phyloP scores from a whole-genome alignment of 2,113 vertebrate species.

The Cercocebus atys region DNA sequence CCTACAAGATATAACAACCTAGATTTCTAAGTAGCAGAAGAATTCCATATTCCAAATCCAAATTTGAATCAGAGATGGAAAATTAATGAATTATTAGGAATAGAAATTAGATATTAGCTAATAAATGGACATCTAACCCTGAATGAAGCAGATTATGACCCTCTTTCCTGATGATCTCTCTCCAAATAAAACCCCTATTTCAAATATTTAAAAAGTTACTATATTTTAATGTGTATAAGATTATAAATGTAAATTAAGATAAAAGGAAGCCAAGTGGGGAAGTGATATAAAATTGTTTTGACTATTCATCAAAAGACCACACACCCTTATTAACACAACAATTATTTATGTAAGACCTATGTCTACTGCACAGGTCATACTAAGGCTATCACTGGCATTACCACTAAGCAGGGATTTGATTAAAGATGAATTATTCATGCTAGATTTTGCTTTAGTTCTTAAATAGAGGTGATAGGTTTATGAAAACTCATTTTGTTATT shows the following conservation, averaged over 20 bases:
- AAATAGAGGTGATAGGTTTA: not conserved
- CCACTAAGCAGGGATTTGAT: not conserved
- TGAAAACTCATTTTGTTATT: slow-evolving; percentile 9
- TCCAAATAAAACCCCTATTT: not conserved
- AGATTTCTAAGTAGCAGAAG: not conserved
- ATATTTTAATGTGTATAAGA: not conserved
- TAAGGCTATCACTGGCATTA: not conserved
- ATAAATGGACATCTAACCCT: not conserved
- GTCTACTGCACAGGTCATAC: not conserved
- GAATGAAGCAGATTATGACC: not conserved
- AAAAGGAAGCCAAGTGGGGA: not conserved
- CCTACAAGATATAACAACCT: not conserved
- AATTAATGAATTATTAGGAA: not conserved
- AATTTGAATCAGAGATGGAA: not conserved
- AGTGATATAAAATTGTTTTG: not conserved
- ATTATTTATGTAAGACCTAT: not conserved
- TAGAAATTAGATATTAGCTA: not conserved
- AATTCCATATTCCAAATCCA: not conserved
- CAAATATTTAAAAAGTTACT: not conserved
- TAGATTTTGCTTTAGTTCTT: not conserved
- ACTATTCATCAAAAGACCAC: not conserved
- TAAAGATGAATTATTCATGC: slow-evolving; percentile 51
- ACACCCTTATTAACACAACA: not conserved
- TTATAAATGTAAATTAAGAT: not conserved
- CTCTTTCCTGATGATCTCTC: not conserved